These are phyloP conservation scores for Amphiprion percula DNA, from an alignment of 2,113 vertebrate species.

Conservation along the genomic window DNA sequence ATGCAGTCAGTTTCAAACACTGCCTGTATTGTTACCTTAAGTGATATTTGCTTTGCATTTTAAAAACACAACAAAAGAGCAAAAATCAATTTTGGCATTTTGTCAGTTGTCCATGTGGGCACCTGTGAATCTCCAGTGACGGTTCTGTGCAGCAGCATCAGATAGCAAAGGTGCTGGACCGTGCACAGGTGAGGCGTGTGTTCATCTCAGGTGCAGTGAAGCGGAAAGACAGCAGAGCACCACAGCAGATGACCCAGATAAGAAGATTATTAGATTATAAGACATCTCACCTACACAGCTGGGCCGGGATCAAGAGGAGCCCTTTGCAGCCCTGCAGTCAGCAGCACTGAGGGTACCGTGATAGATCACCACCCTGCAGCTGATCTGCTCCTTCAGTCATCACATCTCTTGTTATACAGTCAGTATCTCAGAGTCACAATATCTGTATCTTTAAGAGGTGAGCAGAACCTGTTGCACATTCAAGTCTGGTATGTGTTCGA, in stretches of 20 bases:
- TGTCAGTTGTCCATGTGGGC: conserved; percentile 7
- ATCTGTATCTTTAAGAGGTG: no score
- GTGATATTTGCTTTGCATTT: conserved; percentile 11
- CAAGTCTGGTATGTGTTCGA: no score
- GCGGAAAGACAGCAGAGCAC: conserved; percentile 67
- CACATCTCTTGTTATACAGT: neutral
- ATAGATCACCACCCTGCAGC: conserved; percentile 45
- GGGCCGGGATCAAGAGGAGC: conserved; percentile 57
- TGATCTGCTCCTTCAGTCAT: conserved; percentile 11
- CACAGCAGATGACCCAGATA: conserved; percentile 75
- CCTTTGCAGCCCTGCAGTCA: conserved; percentile 21
- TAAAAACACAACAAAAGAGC: neutral
- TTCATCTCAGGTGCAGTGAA: conserved; percentile 70
- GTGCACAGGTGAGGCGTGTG: conserved; percentile 67
- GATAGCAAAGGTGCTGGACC: conserved; percentile 70
- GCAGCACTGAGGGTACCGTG: conserved; percentile 54
- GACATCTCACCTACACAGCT: conserved; percentile 80
- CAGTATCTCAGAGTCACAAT: no score
- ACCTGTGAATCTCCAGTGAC: conserved; percentile 48
- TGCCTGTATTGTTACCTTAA: no score
- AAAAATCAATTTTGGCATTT: neutral
- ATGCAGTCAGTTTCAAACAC: neutral
- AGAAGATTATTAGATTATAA: conserved; percentile 82
- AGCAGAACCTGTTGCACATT: no score
- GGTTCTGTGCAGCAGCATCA: conserved; percentile 62